Conservation (phyloP, 2,888 invertebrate genomes). For the Epinotia brunnichana region DNA sequence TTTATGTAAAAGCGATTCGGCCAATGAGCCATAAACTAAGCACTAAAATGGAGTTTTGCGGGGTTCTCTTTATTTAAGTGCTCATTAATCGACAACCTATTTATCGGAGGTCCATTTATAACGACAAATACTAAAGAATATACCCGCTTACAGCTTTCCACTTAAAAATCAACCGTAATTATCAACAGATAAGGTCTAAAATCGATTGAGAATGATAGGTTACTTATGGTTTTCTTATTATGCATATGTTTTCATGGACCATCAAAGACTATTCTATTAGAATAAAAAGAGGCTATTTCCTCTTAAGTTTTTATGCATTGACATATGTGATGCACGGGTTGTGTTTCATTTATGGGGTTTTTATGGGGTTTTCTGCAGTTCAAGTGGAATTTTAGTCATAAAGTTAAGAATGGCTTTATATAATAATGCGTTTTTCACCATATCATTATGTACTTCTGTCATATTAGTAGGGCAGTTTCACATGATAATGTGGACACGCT, state of each 20-base stretch:
- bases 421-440: not conserved
- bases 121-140: not conserved
- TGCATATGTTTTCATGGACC: slow-evolving; percentile 32
- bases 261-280: slow-evolving; percentile 40
- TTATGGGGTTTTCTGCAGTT: slow-evolving; percentile 8
- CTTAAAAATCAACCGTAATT: not conserved
- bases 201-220: not conserved
- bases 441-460: not conserved
- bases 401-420: not conserved
- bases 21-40: slow-evolving; percentile 27
- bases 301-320: slow-evolving; percentile 10
- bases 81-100: slow-evolving; percentile 36
- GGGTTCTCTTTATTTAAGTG: slow-evolving; percentile 32
- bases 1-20: slow-evolving; percentile 35
- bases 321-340: slow-evolving; percentile 26
- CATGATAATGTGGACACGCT: too few relatives aligned
- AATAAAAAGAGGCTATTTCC: slow-evolving; percentile 34
- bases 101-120: slow-evolving; percentile 24
- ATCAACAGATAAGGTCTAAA: not conserved
- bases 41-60: slow-evolving; percentile 38
- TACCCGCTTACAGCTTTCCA: not conserved
- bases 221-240: not conserved
- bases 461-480: too few relatives aligned
- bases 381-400: not conserved
- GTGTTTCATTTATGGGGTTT: slow-evolving; percentile 8